Percentiles rank a stretch among this genome's conserved stretches.
Conservation (phyloP, 2,113 vertebrate genomes). For the Onychostruthus taczanowskii region DNA sequence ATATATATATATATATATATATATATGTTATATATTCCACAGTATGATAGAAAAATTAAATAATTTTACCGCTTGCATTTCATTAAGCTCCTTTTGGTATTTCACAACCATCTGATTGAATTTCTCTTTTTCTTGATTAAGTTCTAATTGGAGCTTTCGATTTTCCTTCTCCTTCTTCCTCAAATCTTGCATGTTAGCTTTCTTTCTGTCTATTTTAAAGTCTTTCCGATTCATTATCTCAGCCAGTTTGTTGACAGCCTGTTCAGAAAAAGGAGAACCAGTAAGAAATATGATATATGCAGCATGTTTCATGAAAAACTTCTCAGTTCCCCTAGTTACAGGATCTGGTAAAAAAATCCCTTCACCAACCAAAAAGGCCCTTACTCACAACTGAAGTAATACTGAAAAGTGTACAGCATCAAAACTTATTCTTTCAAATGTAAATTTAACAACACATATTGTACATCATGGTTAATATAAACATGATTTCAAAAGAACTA, state of each 20-base stretch:
- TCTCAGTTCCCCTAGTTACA: neutral
- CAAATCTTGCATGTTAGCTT: constrained; percentile 92
- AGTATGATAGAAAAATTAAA: neutral
- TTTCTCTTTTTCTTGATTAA: constrained; percentile 98
- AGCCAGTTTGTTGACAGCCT: constrained; percentile 98
- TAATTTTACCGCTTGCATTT: constrained; percentile 93
- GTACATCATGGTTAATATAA: neutral
- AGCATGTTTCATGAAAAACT: neutral
- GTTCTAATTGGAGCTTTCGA: constrained; percentile 93
- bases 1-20: too few species aligned
- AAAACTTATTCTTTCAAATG: neutral
- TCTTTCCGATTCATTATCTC: constrained; percentile 99
- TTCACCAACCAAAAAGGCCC: neutral
- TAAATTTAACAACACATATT: neutral
- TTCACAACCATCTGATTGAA: constrained; percentile 97
- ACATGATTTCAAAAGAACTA: neutral
- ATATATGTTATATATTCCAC: neutral
- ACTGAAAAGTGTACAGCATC: neutral
- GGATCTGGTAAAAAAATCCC: neutral
- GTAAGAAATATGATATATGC: neutral
- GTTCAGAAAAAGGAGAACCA: constrained; percentile 27
- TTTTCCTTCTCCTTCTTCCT: constrained; percentile 99
- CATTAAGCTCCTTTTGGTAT: constrained; percentile 91
- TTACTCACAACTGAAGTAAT: neutral
- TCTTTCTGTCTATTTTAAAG: constrained; percentile 97